phyloP scores from a whole-genome alignment of 2,113 vertebrate genomes.

The Oreocharis arfaki region DNA sequence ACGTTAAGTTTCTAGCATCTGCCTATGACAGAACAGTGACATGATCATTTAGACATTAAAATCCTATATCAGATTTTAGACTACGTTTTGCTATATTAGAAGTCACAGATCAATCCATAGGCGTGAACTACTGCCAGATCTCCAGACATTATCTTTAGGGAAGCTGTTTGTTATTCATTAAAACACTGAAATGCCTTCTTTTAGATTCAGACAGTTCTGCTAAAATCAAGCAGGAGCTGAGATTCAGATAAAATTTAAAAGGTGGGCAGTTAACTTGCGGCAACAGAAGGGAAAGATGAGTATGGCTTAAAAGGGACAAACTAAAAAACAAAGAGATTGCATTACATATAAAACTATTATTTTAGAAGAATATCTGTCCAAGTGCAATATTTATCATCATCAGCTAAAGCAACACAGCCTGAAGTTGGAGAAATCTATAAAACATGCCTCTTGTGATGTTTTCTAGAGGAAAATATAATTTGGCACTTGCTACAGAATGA shows the following conservation, averaged over 20 bases:
- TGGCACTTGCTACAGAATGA: conserved; percentile 35
- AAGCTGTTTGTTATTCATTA: neutral
- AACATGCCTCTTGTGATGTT: conserved; percentile 12
- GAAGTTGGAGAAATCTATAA: conserved; percentile 4
- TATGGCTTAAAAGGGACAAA: neutral
- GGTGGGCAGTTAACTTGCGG: neutral
- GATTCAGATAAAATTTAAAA: neutral
- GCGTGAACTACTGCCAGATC: neutral
- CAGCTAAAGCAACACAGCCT: conserved; percentile 6
- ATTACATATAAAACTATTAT: neutral
- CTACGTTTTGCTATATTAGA: neutral
- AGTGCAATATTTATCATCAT: conserved; percentile 11
- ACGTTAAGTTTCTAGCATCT: neutral
- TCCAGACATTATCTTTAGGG: neutral
- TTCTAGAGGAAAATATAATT: conserved; percentile 34
- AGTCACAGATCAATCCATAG: neutral
- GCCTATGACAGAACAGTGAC: neutral
- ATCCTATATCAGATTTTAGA: neutral
- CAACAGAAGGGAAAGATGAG: neutral
- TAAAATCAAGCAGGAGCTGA: neutral
- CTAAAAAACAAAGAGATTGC: neutral
- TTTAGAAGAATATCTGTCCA: neutral
- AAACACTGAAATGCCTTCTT: neutral
- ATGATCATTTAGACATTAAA: neutral
- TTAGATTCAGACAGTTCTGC: neutral